Evolutionary conservation across 2,888 invertebrate genomes (phyloP), one percentile per base, ranked within the genome.

Genomic region (Latrodectus elegans): DNA sequence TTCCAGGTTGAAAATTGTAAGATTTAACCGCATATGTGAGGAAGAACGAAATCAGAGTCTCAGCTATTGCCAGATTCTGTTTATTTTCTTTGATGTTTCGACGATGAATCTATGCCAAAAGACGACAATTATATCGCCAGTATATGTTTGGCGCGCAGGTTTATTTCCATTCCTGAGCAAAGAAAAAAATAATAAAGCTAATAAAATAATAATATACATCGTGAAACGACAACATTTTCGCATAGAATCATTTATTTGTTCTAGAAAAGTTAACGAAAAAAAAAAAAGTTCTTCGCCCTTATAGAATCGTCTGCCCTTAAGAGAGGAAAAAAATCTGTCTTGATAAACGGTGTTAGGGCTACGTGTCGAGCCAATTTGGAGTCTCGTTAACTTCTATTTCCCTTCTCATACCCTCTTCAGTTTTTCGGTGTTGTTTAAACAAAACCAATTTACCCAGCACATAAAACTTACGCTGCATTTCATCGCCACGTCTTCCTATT

Each of bases 301-400:
- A 67, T 26, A 67, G 67, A 67, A 67, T 26, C 17, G 17, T n/a
- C n/a, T 26, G n/a, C 26, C 26, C 26, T 22, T 26, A 70, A 49
- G 15, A 70, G 14, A 26, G 14, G 15, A 49, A 65, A 72, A 78
- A 77, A 78, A 77, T 49, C 72, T n/a, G 67, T 74, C 51, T 55
- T 65, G n/a, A 22, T 55, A 75, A 74, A 76, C 64, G 26, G 67
- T 51, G 53, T 83, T 65, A 60, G 72, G 60, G 65, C 72, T 73
- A 72, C 80, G 64, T 83, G 72, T 84, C 72, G 49, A 51, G 55
- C 86, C 76, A 81, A 81, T 86, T 86, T 86, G 81, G 76, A 76
- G 38, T 75, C 86, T 86, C 86, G 86, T 86, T 86, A 86, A 81
- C 80, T 80, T 80, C 80, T 81, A 86, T 86, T 81, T 53, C 81